Conservation (phyloP, 2,888 invertebrate species). For the Arrhopalites spinosus region DNA sequence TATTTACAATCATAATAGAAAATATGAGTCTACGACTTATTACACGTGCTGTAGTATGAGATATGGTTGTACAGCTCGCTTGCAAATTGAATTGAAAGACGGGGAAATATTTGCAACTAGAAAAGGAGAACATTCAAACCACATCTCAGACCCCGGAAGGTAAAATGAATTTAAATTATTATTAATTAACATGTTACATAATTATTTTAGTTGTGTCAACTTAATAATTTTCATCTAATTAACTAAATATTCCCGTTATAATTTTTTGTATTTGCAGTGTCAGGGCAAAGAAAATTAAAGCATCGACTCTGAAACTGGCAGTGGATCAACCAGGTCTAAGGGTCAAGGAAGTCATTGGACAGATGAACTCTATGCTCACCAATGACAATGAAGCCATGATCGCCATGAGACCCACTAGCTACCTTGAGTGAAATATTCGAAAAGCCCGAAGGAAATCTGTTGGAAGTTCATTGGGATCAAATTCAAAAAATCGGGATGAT, state of each 20-base stretch:
- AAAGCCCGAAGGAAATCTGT: not conserved
- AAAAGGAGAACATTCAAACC: not conserved
- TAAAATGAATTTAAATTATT: not conserved
- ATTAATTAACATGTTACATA: too few relatives aligned
- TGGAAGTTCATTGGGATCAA: not conserved
- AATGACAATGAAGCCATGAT: not conserved
- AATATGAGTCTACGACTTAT: not conserved
- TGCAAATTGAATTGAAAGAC: not conserved
- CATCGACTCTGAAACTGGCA: not conserved
- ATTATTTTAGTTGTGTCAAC: too few relatives aligned
- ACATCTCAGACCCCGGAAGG: not conserved
- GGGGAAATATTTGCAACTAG: not conserved
- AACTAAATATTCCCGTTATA: too few relatives aligned
- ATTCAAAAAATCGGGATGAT: not conserved
- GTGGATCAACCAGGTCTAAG: not conserved
- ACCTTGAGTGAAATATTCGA: not conserved
- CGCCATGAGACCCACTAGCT: not conserved
- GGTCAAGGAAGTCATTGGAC: not conserved
- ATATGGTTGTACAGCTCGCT: not conserved
- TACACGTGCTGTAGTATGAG: not conserved
- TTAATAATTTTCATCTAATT: too few relatives aligned
- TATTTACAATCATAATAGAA: not conserved
- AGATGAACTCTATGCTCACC: not conserved
- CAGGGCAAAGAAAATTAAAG: not conserved
- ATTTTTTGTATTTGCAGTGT: not conserved